phyloP scores from a whole-genome alignment of 2,797 vertebrate species.

The Balearica regulorum region DNA sequence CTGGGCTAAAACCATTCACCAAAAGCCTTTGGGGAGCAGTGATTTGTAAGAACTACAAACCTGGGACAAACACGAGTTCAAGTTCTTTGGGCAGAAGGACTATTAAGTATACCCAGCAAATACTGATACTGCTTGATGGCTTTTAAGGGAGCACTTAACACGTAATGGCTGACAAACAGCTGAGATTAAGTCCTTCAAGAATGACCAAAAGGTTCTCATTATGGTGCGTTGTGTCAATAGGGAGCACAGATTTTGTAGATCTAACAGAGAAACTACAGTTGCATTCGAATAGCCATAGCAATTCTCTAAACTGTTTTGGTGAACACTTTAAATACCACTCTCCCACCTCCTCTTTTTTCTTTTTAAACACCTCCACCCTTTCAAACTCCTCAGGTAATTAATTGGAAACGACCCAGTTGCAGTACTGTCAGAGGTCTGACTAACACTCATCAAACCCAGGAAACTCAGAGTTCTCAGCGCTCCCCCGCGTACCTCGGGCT shows the following conservation, averaged over 20 bases:
- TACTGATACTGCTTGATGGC: background rate
- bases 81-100: background rate
- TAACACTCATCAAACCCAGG: slow-evolving; percentile 45
- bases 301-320: background rate
- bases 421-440: slow-evolving; percentile 34
- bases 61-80: background rate
- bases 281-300: background rate
- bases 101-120: background rate
- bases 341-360: background rate
- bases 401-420: slow-evolving; percentile 30
- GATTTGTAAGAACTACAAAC: background rate
- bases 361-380: background rate
- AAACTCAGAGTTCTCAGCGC: background rate
- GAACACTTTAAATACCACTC: background rate
- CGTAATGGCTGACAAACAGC: background rate
- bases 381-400: slow-evolving; percentile 38
- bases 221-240: background rate
- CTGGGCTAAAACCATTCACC: slow-evolving; percentile 4
- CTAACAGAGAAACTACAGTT: background rate
- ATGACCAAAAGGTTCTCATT: background rate
- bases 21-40: background rate
- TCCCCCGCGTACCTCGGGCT: slow-evolving; percentile 26
- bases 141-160: background rate
- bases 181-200: background rate
- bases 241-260: background rate